Evolutionary conservation across 2,113 vertebrate species (phyloP).

Genomic region (Nansenia antarctica): DNA sequence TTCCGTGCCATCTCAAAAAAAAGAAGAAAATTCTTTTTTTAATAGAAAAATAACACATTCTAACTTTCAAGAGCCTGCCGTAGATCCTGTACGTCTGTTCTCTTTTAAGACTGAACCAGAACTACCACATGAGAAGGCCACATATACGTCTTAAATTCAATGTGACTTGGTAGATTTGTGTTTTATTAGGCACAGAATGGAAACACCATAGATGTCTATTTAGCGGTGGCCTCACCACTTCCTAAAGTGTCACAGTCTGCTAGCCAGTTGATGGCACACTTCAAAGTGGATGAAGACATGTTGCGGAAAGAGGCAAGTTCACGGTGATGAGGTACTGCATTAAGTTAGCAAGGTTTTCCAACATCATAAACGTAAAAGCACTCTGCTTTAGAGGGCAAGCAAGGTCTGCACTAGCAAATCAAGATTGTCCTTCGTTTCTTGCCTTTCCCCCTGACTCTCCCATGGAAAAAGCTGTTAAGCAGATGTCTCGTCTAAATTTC

Average conservation of each 20-base stretch:
- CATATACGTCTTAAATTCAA: neutral
- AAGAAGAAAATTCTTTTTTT: neutral
- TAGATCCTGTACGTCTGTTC: neutral
- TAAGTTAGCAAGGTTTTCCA: conserved; percentile 2
- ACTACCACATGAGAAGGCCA: neutral
- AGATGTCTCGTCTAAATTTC: conserved; percentile 18
- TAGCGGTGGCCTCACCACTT: conserved; percentile 9
- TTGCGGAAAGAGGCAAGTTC: neutral
- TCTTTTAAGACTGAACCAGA: neutral
- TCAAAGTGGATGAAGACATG: conserved; percentile 1
- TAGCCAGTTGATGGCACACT: conserved; percentile 3
- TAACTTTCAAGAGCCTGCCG: neutral
- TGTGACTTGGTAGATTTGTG: neutral
- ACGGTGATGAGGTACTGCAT: neutral
- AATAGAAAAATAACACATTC: neutral
- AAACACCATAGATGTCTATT: neutral
- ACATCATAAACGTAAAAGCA: neutral
- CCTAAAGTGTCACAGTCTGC: conserved; percentile 7
- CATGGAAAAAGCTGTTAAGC: conserved; percentile 21
- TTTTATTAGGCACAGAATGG: conserved; percentile 7
- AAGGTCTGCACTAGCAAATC: neutral
- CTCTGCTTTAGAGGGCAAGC: neutral
- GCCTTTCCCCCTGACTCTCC: neutral
- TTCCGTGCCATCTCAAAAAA: neutral
- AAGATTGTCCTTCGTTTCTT: neutral